A percentile compares a stretch with the other conserved stretches of the same genome.
Evolutionary conservation across 1,140 invertebrate genomes (phyloP).

Genomic region (Cotesia chilonis): DNA sequence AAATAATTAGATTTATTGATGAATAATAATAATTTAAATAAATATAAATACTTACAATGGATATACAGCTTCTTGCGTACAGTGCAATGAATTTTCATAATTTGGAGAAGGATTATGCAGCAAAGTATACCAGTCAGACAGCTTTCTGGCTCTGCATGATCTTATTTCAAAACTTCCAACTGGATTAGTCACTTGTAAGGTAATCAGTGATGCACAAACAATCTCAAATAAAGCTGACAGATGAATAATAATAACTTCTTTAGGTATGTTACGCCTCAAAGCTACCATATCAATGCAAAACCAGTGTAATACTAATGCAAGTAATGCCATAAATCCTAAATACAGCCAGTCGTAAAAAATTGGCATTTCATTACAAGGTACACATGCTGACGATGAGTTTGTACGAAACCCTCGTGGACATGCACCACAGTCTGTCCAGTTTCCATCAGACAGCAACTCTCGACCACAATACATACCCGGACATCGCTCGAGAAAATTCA

Average conservation of each 20-base stretch:
- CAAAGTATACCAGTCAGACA: slow-evolving; percentile 96
- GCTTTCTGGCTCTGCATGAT: slow-evolving; percentile 78
- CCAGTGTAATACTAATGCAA: slow-evolving; percentile 88
- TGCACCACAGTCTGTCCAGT: slow-evolving; percentile 82
- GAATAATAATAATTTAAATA: slow-evolving; percentile 24
- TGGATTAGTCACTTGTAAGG: slow-evolving; percentile 81
- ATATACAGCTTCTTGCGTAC: slow-evolving; percentile 96
- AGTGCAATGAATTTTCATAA: slow-evolving; percentile 88
- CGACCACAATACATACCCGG: slow-evolving; percentile 90
- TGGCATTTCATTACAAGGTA: slow-evolving; percentile 78
- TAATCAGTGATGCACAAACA: slow-evolving; percentile 74
- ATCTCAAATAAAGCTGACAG: slow-evolving; percentile 85
- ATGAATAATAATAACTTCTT: slow-evolving; percentile 76
- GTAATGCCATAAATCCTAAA: slow-evolving; percentile 89
- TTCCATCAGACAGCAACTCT: slow-evolving; percentile 71
- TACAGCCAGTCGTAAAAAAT: slow-evolving; percentile 94
- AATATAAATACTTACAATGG: slow-evolving; percentile 80
- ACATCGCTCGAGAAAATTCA: slow-evolving; percentile 65
- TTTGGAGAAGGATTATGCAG: slow-evolving; percentile 93
- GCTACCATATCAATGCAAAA: slow-evolving; percentile 89
- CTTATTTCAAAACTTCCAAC: slow-evolving; percentile 76
- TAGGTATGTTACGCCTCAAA: slow-evolving; percentile 77
- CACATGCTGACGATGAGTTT: slow-evolving; percentile 75
- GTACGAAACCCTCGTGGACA: slow-evolving; percentile 84
- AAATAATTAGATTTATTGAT: slow-evolving; percentile 36